Evolutionary conservation across 2,888 invertebrate species (phyloP).

Genomic region (Leucophenga montana): DNA sequence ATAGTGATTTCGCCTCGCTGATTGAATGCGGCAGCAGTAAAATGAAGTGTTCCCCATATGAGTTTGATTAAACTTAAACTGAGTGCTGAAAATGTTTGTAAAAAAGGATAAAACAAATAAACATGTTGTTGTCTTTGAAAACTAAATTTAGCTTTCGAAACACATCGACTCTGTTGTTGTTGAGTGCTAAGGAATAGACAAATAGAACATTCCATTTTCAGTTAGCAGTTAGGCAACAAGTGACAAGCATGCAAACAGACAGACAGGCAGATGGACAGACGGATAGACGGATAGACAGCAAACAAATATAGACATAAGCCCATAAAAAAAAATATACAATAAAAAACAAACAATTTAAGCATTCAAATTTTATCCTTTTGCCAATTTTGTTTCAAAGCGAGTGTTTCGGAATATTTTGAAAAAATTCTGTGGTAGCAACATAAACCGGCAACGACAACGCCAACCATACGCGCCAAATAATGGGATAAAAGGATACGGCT

Average conservation of each 20-base stretch:
- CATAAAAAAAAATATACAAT: background rate
- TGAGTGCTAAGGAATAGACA: background rate
- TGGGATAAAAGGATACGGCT: too few relatives aligned
- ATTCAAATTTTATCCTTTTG: background rate
- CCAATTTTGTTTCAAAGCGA: background rate
- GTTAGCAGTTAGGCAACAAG: slow-evolving; percentile 2
- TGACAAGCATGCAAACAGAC: background rate
- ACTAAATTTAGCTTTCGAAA: slow-evolving; percentile 18
- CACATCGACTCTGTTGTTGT: background rate
- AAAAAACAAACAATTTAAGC: background rate
- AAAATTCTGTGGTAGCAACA: too few relatives aligned
- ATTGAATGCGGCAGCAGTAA: slow-evolving; percentile 3
- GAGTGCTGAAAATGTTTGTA: background rate
- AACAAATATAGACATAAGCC: background rate
- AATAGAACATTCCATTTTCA: background rate
- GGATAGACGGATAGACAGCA: background rate
- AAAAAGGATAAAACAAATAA: background rate
- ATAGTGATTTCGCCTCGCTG: slow-evolving; percentile 2
- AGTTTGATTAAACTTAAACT: background rate
- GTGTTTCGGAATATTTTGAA: background rate
- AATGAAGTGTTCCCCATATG: background rate
- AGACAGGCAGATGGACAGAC: background rate
- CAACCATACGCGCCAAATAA: too few relatives aligned
- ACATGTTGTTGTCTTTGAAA: background rate
- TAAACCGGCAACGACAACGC: too few relatives aligned